Base-by-base conservation (phyloP, 1,140 invertebrate species). In the Brachionus calyciflorus region DNA sequence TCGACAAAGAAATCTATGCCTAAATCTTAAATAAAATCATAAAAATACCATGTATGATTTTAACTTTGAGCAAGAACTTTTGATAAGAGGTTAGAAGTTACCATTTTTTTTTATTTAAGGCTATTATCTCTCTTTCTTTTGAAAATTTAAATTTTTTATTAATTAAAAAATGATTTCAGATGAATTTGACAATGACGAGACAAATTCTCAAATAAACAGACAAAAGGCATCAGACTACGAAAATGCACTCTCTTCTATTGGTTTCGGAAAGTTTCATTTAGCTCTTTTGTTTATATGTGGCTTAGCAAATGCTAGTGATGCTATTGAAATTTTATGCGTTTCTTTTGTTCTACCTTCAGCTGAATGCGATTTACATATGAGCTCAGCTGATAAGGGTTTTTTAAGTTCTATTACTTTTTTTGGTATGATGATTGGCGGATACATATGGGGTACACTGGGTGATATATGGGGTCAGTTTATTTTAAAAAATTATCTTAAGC, bases 351-450 rank as follows among this genome's bases (percentile, higher is more conserved):
- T 96, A 53, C 93, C 93, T 41, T 92, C 92, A 78, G 93, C 93
- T 65, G 90, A 93, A 86, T 94, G 93, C 88, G 93, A 96, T 85
- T 87, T 96, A 80, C 86, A 92, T 49, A 88, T 96, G 81, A 90
- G 90, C 80, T 93, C 92, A 17, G 87, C 89, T 68, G 91, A 91
- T 57, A 95, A 92, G 84, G 90, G 93, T 81, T 91, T 89, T 90
- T 87, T 93, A 1, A 85, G 81, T 78, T 79, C 84, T 26, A 80
- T 82, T 65, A 80, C 84, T 14, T 85, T 85, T 80, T 77, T 84
- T 46, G 89, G 91, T 91, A 94, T 95, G 93, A 93, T 95, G 91
- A 89, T 90, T 33, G 93, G 93, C 65, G 92, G 92, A 68, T 93
- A 93, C 84, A 88, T 90, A 77, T 94, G 92, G 92, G 93, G 92